A percentile compares a stretch with the other conserved stretches of the same genome.
Evolutionary conservation across 2,888 invertebrate species (phyloP).

Genomic region (Pedicia rivosa): DNA sequence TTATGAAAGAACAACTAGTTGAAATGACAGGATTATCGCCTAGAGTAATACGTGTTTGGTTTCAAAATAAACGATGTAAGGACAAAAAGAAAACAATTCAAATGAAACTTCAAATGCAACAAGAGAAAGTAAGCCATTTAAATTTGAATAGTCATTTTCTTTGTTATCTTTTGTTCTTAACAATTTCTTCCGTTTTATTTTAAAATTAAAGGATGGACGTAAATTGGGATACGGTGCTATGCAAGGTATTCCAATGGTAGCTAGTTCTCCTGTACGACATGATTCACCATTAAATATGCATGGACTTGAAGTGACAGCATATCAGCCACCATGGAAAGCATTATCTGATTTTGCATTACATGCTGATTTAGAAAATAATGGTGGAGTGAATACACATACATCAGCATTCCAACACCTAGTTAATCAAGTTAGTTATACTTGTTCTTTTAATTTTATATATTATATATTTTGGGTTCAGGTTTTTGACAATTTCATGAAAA

Average conservation of each 20-base stretch:
- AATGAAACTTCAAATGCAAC: constrained; percentile 95
- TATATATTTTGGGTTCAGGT: neutral
- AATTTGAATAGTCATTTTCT: neutral
- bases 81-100: constrained; percentile 95
- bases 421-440: constrained; percentile 54
- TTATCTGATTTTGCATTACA: constrained; percentile 90
- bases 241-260: constrained; percentile 97
- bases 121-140: constrained; percentile 68
- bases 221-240: constrained; percentile 86
- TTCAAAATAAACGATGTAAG: constrained; percentile 96
- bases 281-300: constrained; percentile 76
- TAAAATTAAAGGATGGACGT: constrained; percentile 63
- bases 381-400: constrained; percentile 64
- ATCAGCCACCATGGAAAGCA: constrained; percentile 96
- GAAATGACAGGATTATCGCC: constrained; percentile 98
- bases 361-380: constrained; percentile 64
- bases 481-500: too few species aligned
- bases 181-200: constrained; percentile 7
- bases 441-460: neutral
- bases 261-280: constrained; percentile 82
- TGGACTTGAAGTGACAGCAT: constrained; percentile 74
- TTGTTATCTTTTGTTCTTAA: neutral
- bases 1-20: constrained; percentile 98
- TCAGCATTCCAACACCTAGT: constrained; percentile 95
- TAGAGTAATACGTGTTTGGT: constrained; percentile 97